A percentile compares a stretch with the other conserved stretches of the same genome.
phyloP scores from a whole-genome alignment of 2,113 vertebrate genomes.

The Leptosomus discolor region DNA sequence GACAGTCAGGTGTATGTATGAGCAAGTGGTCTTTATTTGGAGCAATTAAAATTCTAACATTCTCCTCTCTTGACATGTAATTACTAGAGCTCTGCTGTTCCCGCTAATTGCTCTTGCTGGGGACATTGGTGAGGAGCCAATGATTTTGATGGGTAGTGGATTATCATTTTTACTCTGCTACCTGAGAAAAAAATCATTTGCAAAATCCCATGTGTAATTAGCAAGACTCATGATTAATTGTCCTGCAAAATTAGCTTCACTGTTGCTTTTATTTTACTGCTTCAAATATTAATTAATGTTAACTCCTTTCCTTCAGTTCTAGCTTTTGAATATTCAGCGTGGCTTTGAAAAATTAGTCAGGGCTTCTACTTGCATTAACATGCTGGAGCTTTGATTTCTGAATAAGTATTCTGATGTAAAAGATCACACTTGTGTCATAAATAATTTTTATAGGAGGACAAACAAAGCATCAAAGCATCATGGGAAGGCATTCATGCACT shows the following conservation, averaged over 20 bases:
- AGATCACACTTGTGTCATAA: slow-evolving; percentile 88
- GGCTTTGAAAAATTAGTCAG: slow-evolving; percentile 89
- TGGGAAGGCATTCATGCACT: slow-evolving; percentile 86
- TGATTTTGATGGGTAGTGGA: slow-evolving; percentile 93
- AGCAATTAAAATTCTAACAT: slow-evolving; percentile 93
- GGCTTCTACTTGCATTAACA: slow-evolving; percentile 81
- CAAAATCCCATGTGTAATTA: slow-evolving; percentile 99
- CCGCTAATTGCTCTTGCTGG: slow-evolving; percentile 96
- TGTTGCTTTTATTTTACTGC: slow-evolving; percentile 99
- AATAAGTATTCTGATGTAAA: slow-evolving; percentile 88
- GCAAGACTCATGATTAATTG: slow-evolving; percentile 99
- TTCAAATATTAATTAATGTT: slow-evolving; percentile 99
- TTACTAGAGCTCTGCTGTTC: slow-evolving; percentile 91
- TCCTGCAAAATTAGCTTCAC: slow-evolving; percentile 99
- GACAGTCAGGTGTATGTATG: slow-evolving; percentile 86
- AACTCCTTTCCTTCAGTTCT: slow-evolving; percentile 89
- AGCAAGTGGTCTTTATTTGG: slow-evolving; percentile 88
- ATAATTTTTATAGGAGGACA: slow-evolving; percentile 93
- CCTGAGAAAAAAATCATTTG: slow-evolving; percentile 96
- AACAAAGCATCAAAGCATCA: slow-evolving; percentile 84
- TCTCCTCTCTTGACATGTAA: slow-evolving; percentile 92
- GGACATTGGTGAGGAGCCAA: slow-evolving; percentile 94
- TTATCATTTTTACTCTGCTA: slow-evolving; percentile 93
- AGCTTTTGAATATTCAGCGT: slow-evolving; percentile 96
- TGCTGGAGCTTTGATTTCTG: slow-evolving; percentile 86